Evolutionary conservation across 2,888 invertebrate species (phyloP).

Genomic region (Portevinia maculata): DNA sequence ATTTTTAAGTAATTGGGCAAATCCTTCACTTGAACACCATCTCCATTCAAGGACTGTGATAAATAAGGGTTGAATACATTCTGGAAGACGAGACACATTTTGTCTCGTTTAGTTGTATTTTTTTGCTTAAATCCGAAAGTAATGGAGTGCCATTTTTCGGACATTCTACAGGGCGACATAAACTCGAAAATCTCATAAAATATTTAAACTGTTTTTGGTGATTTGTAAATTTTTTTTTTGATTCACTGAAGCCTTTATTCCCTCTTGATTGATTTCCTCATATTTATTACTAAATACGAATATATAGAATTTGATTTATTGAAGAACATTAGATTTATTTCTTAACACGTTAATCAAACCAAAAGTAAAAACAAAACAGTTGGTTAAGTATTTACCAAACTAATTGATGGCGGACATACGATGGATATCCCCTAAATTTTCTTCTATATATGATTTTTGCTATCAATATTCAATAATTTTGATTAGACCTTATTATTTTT

Average conservation of each 20-base stretch:
- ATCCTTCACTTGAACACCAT: slow-evolving; percentile 52
- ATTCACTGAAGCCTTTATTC: not conserved
- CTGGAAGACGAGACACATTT: slow-evolving; percentile 7
- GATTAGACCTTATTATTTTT: too few species aligned
- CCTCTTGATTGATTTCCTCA: not conserved
- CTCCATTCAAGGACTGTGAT: slow-evolving; percentile 38
- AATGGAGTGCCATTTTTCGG: slow-evolving; percentile 29
- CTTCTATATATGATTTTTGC: too few species aligned
- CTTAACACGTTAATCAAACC: too few species aligned
- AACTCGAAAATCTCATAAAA: slow-evolving; percentile 44
- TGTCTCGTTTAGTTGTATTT: slow-evolving; percentile 13
- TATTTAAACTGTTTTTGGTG: slow-evolving; percentile 48
- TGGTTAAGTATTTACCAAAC: too few species aligned
- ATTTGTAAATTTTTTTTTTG: slow-evolving; percentile 23
- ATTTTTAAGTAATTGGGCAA: slow-evolving; percentile 58
- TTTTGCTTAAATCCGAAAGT: slow-evolving; percentile 25
- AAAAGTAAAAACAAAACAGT: too few species aligned
- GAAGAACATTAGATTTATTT: too few species aligned
- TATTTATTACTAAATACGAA: not conserved
- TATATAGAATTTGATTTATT: too few species aligned
- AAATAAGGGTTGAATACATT: slow-evolving; percentile 64
- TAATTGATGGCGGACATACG: too few species aligned
- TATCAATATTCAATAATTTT: too few species aligned
- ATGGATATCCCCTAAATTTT: too few species aligned
- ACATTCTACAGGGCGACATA: slow-evolving; percentile 29